Base-by-base conservation (phyloP, 2,113 vertebrate genomes). In the Ranitomeya imitator region DNA sequence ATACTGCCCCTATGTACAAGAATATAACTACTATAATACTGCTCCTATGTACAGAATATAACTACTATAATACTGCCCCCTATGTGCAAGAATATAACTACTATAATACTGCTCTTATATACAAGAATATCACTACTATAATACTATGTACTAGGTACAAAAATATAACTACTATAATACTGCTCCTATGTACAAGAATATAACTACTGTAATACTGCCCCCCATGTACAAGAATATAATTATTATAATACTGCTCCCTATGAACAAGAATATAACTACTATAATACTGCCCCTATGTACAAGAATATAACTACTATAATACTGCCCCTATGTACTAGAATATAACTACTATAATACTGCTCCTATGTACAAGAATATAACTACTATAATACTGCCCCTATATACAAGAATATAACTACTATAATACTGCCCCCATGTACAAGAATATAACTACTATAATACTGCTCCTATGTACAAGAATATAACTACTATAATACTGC, bases 181-280 rank as follows among this genome's bases (percentile, higher is more conserved):
- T 65, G 63, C 63, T 7, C 63, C 67, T 31, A 71, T 71, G n/a
- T 71, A 71, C 67, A 31, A 31, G 67, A 71, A 71, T 71, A 71
- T 71, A 71, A 31, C 67, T 71, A 31, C 67, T 71, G 31, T 71
- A 71, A 71, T 71, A 71, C 23, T 71, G 67, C n/a, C 67, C 15
- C 67, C 67, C 31, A 71, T 71, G n/a, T 71, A 71, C 23, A 71
- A 31, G 67, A 71, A 71, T 71, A 71, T 71, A 71, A 31, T 23
- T 71, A 71, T 23, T 71, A 71, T 26, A 69, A 23, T 69, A 69
- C 65, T 69, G 10, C n/a, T 12, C n/a, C 65, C 65, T 26, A 69
- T 69, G 21, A 26, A 69, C 65, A 69, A 69, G 65, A 69, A 69
- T 69, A 69, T 69, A 69, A 71, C 69, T 71, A 71, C 69, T 31